phyloP scores from a whole-genome alignment of 2,113 vertebrate species.

The Hepsetus odoe region DNA sequence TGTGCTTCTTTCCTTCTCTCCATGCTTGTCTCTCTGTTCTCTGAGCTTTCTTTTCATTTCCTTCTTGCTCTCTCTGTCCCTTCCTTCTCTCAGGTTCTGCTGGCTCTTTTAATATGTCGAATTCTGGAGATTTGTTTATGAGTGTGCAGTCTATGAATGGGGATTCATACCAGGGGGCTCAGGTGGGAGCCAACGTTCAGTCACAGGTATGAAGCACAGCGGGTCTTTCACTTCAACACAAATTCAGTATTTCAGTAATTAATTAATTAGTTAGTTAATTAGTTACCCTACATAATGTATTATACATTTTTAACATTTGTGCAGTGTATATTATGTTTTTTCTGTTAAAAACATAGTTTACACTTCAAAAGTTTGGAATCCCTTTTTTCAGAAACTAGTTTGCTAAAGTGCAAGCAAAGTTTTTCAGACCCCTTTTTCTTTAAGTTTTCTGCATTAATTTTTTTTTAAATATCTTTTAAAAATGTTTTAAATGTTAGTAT shows the following conservation, averaged over 20 bases:
- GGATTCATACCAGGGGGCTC: conserved; percentile 99
- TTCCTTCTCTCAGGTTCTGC: conserved; percentile 99
- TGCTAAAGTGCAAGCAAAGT: no score
- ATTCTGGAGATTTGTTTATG: conserved; percentile 99
- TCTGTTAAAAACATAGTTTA: not conserved
- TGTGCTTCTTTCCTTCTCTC: conserved; percentile 20
- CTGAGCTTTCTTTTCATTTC: conserved; percentile 69
- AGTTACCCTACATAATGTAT: no score
- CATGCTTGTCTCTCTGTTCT: conserved; percentile 4
- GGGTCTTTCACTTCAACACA: not conserved
- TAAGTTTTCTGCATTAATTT: no score
- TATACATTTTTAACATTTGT: no score
- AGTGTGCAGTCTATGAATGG: conserved; percentile 99
- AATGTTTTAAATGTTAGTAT: no score
- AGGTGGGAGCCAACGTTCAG: conserved; percentile 99
- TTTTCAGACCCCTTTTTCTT: no score
- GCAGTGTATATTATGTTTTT: not conserved
- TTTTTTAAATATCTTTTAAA: no score
- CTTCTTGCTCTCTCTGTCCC: conserved; percentile 92
- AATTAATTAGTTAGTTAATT: no score
- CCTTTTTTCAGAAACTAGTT: no score
- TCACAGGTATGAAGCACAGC: conserved; percentile 92
- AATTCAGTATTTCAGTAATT: not conserved
- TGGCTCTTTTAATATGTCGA: conserved; percentile 99
- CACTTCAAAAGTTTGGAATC: no score